These are phyloP conservation scores for Python bivittatus DNA, from an alignment of 2,113 vertebrate species.

Conservation along the genomic window DNA sequence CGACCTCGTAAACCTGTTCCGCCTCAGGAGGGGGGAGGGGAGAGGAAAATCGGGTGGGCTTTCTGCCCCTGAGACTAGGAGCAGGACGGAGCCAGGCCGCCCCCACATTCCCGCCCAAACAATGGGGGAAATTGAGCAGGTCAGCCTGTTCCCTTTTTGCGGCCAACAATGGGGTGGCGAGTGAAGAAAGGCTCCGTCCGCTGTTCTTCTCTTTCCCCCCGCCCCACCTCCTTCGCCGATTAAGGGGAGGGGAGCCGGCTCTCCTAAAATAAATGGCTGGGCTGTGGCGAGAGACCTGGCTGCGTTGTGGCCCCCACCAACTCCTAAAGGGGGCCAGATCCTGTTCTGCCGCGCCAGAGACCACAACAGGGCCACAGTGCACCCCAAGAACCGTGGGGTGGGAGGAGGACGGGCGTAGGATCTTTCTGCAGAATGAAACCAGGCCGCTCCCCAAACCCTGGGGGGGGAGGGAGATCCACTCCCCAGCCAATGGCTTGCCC, in stretches of 20 bases:
- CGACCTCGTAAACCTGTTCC: not conserved
- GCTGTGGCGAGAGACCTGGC: too few species aligned
- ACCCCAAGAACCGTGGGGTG: not conserved
- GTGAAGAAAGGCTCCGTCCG: not conserved
- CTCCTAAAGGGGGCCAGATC: not conserved
- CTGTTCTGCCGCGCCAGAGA: not conserved
- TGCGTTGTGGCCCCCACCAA: not conserved
- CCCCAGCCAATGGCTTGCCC: not conserved
- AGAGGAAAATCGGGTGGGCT: not conserved
- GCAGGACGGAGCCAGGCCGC: not conserved
- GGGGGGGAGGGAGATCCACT: not conserved
- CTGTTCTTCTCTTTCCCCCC: conserved; percentile 8
- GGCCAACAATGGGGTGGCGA: conserved; percentile 13
- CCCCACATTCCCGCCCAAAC: conserved; percentile 11
- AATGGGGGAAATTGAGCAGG: not conserved
- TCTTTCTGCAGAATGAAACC: not conserved
- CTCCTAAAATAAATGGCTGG: not conserved
- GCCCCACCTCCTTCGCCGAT: conserved; percentile 40
- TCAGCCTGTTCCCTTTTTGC: conserved; percentile 12
- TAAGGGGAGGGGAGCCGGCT: conserved; percentile 1
- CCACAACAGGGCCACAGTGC: not conserved
- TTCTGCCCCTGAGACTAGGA: not conserved
- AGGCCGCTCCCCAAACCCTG: conserved; percentile 1
- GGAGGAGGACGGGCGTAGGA: not conserved
- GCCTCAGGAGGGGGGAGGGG: not conserved